These are phyloP conservation scores for Pyrgilauda ruficollis DNA, from an alignment of 2,113 vertebrate genomes.

Conservation along the genomic window DNA sequence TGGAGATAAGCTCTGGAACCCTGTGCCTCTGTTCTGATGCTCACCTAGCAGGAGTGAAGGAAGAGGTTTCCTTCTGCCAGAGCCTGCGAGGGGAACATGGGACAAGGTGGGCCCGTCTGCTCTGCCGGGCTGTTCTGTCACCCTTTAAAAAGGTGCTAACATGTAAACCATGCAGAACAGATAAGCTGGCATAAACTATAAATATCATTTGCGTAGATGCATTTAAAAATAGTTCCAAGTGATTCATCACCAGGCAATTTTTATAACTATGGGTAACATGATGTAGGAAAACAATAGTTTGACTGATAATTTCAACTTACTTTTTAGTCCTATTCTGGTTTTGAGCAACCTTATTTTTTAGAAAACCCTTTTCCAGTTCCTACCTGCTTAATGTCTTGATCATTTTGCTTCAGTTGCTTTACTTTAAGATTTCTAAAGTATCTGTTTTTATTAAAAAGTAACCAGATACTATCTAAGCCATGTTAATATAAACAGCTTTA, in stretches of 20 bases:
- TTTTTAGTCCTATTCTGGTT: neutral
- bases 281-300: conserved; percentile 58
- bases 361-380: neutral
- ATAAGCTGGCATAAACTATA: conserved; percentile 73
- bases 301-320: conserved; percentile 29
- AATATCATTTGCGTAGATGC: conserved; percentile 71
- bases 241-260: conserved; percentile 67
- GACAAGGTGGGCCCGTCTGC: neutral
- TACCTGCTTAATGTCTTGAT: neutral
- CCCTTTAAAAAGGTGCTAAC: conserved; percentile 66
- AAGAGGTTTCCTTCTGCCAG: accelerated
- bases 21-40: neutral
- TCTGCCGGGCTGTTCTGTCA: conserved; percentile 30
- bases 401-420: neutral
- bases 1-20: neutral
- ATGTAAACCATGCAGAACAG: conserved; percentile 66
- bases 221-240: conserved; percentile 74
- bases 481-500: neutral
- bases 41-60: neutral
- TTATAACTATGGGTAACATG: conserved; percentile 62
- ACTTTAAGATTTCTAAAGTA: neutral
- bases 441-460: neutral
- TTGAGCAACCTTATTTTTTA: neutral
- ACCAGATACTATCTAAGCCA: neutral
- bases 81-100: neutral